These are phyloP conservation scores for Erpornis zantholeuca DNA, from an alignment of 2,113 vertebrate genomes.

Conservation along the genomic window DNA sequence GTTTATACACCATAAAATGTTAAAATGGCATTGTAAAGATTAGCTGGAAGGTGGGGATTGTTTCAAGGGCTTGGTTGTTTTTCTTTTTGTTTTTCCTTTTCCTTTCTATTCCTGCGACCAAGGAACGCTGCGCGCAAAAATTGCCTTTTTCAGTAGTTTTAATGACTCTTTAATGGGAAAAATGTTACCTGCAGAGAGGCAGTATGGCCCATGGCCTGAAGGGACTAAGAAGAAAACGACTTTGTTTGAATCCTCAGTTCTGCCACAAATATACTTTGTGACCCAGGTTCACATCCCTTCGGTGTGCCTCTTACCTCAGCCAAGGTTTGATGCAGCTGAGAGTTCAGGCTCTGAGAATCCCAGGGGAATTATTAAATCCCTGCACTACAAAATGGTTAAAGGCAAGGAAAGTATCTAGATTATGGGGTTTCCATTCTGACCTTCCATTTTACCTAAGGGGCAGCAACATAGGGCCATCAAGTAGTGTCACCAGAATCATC, in stretches of 20 bases:
- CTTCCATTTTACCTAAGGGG: background rate
- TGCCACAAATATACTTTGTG: background rate
- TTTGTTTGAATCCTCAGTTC: background rate
- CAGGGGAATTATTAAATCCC: background rate
- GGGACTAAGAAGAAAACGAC: background rate
- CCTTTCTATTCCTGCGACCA: background rate
- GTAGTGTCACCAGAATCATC: background rate
- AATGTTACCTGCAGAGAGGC: background rate
- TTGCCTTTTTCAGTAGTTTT: background rate
- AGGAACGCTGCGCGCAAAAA: background rate
- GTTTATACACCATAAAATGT: slow-evolving; percentile 57
- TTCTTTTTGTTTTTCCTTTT: background rate
- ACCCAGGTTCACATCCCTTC: background rate
- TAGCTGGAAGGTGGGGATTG: slow-evolving; percentile 6
- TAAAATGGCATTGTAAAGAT: slow-evolving; percentile 59
- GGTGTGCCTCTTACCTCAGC: background rate
- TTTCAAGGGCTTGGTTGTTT: background rate
- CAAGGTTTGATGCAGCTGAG: background rate
- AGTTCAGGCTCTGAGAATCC: background rate
- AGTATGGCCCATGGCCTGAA: background rate
- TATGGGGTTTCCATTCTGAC: background rate
- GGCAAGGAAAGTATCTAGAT: background rate
- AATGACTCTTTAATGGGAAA: background rate
- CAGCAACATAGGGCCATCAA: background rate
- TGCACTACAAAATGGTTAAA: background rate